A percentile compares a stretch with the other conserved stretches of the same genome.
phyloP scores from a whole-genome alignment of 2,113 vertebrate species.

The Bubo bubo region DNA sequence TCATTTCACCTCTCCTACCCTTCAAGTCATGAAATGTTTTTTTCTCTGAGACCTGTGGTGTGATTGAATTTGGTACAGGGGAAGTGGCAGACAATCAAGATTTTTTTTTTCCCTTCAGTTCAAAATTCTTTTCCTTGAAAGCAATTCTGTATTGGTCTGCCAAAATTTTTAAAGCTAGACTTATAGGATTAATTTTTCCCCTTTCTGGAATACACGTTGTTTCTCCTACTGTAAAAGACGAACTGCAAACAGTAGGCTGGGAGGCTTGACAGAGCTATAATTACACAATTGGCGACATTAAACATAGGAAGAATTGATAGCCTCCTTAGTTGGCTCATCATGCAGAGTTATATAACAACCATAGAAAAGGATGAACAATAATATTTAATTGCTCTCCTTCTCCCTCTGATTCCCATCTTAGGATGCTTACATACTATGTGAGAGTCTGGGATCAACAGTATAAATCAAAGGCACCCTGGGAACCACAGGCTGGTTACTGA shows the following conservation, averaged over 20 bases:
- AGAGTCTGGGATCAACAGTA: slow-evolving; percentile 13
- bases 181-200: slow-evolving; percentile 1
- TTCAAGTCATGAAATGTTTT: neutral
- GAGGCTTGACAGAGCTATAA: slow-evolving; percentile 41
- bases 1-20: neutral
- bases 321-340: slow-evolving; percentile 26
- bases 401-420: slow-evolving; percentile 31
- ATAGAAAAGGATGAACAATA: slow-evolving; percentile 29
- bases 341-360: neutral
- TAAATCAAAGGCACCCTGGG: slow-evolving; percentile 30
- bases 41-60: neutral
- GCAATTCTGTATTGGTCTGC: neutral
- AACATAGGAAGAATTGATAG: slow-evolving; percentile 46
- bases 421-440: neutral
- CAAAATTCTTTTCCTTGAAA: slow-evolving; percentile 24
- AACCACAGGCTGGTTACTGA: neutral
- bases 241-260: slow-evolving; percentile 51
- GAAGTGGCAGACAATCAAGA: neutral
- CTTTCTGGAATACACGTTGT: slow-evolving; percentile 20
- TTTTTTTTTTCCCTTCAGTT: neutral
- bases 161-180: slow-evolving; percentile 13
- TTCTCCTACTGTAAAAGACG: slow-evolving; percentile 34
- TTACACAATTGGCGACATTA: slow-evolving; percentile 31
- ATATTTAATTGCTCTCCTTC: slow-evolving; percentile 49
- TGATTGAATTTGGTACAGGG: neutral